Evolutionary conservation across 2,888 invertebrate species (phyloP), one percentile per base, ranked within the genome.

Genomic region (Cepaea hortensis): DNA sequence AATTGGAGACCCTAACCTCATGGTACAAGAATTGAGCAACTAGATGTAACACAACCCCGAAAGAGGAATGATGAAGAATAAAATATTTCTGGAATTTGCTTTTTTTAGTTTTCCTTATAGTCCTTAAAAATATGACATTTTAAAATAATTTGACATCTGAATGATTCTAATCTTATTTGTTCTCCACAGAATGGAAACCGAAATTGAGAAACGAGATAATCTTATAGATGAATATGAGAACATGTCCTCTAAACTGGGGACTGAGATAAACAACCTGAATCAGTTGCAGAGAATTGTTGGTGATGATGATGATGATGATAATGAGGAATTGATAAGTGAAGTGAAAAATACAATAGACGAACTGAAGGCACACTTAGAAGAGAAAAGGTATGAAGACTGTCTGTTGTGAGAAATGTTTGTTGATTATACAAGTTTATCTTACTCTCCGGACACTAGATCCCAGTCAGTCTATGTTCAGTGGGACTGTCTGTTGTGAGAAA

Each of bases 301-400:
- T 5, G 18, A 23, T 50, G 23, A 18, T 23, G n/a, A 18, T 5
- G 18, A 23, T 20, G 50, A 55, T 3, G 35, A 73, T 18, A 3
- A 2, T 15, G n/a, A 73, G 55, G 13, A 20, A 3, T 55, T 82
- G 72, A 55, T 73, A 13, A 23, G 55, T 7, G 82, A 82, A 35
- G 18, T 82, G 15, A 72, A 82, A n/a, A 55, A 50, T 35, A 82
- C 82, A n/a, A 35, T 84, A 20, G 5, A 62, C 46, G 65, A 48
- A 9, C 61, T 84, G 76, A 11, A 84, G 65, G 46, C 23, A 13
- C 46, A 3, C 5, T 3, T 46, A 18, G 62, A n/a, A 35, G 84
- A 81, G 88, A 88, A 55, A 90, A 90, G 68, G 70, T 89, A 72
- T n/a, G 48, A 65, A 46, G 75, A 50, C 55, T 46, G 15, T 73